These are phyloP conservation scores for Metopolophium dirhodum DNA, from an alignment of 1,140 invertebrate species.

Conservation along the genomic window DNA sequence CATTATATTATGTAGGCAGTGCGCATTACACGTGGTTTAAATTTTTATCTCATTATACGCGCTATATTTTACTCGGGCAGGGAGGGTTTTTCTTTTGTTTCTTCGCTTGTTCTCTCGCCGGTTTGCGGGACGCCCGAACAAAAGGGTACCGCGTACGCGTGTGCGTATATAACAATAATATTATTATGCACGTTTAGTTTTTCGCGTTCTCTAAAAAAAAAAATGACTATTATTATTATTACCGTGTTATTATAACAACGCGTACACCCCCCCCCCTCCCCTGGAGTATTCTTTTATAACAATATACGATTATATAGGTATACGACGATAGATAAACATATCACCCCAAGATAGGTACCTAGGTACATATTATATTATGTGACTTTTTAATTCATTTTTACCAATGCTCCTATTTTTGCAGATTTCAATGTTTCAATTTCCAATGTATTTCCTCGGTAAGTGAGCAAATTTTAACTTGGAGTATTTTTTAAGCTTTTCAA, in stretches of 20 bases:
- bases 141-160: neutral
- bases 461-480: neutral
- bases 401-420: neutral
- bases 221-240: neutral
- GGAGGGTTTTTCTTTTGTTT: conserved; percentile 2
- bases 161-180: neutral
- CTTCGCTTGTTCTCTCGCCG: neutral
- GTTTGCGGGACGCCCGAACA: neutral
- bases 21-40: conserved; percentile 8
- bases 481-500: neutral
- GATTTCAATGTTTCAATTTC: neutral
- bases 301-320: neutral
- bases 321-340: too few relatives aligned
- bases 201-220: neutral
- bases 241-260: neutral
- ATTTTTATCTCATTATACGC: conserved; percentile 19
- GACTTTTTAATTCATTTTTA: neutral
- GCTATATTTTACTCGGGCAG: neutral
- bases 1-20: neutral
- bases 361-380: too few relatives aligned
- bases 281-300: too few relatives aligned
- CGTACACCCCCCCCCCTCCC: too few relatives aligned
- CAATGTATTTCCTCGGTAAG: neutral
- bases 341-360: too few relatives aligned
- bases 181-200: neutral